A percentile compares a stretch with the other conserved stretches of the same genome.
Conservation (phyloP, 2,113 vertebrate species). For the Notarius quadriscutis region DNA sequence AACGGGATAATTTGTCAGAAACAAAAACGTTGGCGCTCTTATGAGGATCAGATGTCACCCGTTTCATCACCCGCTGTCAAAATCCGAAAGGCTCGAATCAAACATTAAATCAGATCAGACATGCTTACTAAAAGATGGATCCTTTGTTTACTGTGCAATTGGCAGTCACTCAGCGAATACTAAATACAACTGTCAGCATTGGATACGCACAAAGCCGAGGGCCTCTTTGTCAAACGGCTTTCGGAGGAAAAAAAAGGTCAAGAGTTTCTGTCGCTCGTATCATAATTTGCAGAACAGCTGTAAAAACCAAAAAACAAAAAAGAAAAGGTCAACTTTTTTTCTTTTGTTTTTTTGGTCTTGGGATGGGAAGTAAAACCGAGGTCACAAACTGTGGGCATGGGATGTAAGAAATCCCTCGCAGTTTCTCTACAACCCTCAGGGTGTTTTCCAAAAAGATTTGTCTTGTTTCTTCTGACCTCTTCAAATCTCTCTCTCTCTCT, state of each 20-base stretch:
- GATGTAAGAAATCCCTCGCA: not conserved
- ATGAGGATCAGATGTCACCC: conserved; percentile 10
- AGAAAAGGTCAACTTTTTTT: not conserved
- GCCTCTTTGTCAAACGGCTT: conserved; percentile 6
- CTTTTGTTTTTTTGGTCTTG: not conserved
- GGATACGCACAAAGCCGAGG: conserved; percentile 15
- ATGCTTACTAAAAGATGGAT: conserved; percentile 16
- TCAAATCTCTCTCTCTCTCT: not conserved
- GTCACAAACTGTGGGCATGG: not conserved
- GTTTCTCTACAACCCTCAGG: not conserved
- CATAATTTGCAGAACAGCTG: conserved; percentile 24
- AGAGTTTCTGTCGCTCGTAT: conserved; percentile 16
- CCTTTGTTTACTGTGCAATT: conserved; percentile 26
- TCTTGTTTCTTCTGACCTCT: not conserved
- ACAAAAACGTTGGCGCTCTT: conserved; percentile 17
- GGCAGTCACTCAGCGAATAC: conserved; percentile 37
- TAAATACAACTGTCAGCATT: conserved; percentile 35
- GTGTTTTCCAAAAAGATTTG: not conserved
- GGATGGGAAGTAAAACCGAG: not conserved
- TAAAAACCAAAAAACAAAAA: conserved; percentile 15
- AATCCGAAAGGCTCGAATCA: conserved; percentile 13
- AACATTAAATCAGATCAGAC: conserved; percentile 35
- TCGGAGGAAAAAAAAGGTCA: not conserved
- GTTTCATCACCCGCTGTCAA: conserved; percentile 27
- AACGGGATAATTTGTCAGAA: not conserved